phyloP scores from a whole-genome alignment of 2,797 vertebrate species.

The Neoniphon sammara region DNA sequence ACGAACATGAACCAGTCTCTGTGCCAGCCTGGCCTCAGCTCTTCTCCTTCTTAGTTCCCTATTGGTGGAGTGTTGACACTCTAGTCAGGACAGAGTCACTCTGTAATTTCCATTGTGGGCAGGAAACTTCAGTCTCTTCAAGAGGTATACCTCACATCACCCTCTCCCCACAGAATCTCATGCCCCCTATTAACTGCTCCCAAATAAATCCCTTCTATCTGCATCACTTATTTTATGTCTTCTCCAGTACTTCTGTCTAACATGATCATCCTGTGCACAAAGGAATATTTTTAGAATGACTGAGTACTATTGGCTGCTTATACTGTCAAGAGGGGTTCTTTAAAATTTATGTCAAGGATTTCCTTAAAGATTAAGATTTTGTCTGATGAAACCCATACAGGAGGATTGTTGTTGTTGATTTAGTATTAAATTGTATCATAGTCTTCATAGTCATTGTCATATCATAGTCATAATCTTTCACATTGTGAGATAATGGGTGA shows the following conservation, averaged over 20 bases:
- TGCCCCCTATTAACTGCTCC: slow-evolving; percentile 10
- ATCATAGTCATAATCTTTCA: no score
- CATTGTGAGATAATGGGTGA: no score
- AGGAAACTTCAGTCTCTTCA: slow-evolving; percentile 12
- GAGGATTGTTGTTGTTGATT: no score
- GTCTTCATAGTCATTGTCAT: no score
- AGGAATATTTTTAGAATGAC: slow-evolving; percentile 9
- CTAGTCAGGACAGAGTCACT: slow-evolving; percentile 25
- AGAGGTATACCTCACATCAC: slow-evolving; percentile 14
- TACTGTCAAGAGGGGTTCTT: no score
- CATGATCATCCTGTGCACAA: slow-evolving; percentile 1
- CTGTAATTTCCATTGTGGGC: slow-evolving; percentile 34
- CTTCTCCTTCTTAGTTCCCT: slow-evolving; percentile 41
- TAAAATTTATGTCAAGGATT: no score
- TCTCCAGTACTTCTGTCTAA: neutral
- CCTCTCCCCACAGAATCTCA: neutral
- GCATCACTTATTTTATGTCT: neutral
- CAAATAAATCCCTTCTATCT: slow-evolving; percentile 28
- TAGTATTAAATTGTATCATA: no score
- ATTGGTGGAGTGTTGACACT: slow-evolving; percentile 37
- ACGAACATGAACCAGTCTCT: neutral
- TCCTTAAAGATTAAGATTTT: no score
- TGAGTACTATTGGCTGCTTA: neutral
- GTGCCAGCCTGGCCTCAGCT: slow-evolving; percentile 14
- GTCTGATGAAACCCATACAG: no score